Evolutionary conservation across 2,888 invertebrate species (phyloP), one percentile per base, ranked within the genome.

Genomic region (Apodemia mormo): DNA sequence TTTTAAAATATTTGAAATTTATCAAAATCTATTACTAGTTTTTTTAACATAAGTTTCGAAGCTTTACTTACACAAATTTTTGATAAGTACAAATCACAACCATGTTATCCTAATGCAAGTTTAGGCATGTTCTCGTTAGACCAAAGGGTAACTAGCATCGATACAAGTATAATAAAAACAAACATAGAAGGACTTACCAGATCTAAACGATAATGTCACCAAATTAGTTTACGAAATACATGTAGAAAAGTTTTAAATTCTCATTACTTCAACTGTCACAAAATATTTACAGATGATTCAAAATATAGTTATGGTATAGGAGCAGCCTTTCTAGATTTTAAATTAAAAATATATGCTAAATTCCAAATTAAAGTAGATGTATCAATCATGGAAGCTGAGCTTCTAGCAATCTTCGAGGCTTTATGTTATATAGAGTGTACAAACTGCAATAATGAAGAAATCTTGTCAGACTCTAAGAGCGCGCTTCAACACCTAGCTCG

Each of bases 401-500:
- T 58, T 8, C 0, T 9, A 58, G 8, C 29, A 9, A 30, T 58
- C 3, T 29, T 29, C 9, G 30, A 58, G 54, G 33, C 33, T 37
- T 37, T 37, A 37, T 3, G 4, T 8, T 54, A 54, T 54, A 6
- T 54, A 54, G 54, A 54, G 22, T 54, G n/a, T 5, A 22, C 2
- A 2, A 54, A 54, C 22, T 54, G 22, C 22, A 54, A 54, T n/a
- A 54, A 54, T 8, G 54, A 22, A 52, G 37, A 54, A 8, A 37
- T 67, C 4, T 37, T 67, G 37, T 54, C 67, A 22, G 56, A 67
- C 37, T 54, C 54, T 22, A 73, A 69, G 56, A 72, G 70, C 43
- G 70, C 69, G 10, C 68, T 74, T 37, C 71, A 72, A 70, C 69
- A 72, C 67, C 40, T 74, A 64, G 68, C 68, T 71, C 70, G 70